phyloP scores from a whole-genome alignment of 2,113 vertebrate genomes.

The Dermatemys mawii region DNA sequence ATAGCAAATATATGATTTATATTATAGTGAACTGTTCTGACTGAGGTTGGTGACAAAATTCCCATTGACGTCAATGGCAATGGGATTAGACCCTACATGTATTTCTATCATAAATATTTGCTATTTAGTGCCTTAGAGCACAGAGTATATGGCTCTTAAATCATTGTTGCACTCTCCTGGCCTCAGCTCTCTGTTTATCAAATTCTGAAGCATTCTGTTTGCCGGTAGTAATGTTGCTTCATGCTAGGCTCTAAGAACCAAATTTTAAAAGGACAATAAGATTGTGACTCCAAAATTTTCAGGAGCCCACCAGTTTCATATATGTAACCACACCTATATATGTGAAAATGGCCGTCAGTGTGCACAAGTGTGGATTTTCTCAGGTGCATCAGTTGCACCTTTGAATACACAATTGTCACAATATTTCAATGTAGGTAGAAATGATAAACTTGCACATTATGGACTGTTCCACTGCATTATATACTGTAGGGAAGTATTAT shows the following conservation, averaged over 20 bases:
- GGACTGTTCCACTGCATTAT: not conserved
- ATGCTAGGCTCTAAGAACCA: not conserved
- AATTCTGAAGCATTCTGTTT: not conserved
- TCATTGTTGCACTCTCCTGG: conserved; percentile 7
- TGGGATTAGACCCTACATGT: not conserved
- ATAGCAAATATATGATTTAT: not conserved
- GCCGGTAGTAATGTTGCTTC: not conserved
- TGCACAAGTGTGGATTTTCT: not conserved
- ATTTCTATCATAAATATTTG: conserved; percentile 32
- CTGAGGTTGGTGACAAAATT: conserved; percentile 16
- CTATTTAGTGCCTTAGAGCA: not conserved
- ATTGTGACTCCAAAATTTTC: not conserved
- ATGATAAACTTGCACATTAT: not conserved
- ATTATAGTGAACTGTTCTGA: conserved; percentile 24
- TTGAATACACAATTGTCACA: not conserved
- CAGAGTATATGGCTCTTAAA: not conserved
- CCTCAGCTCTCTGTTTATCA: not conserved
- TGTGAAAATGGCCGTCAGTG: not conserved
- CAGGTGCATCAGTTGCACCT: not conserved
- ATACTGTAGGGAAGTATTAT: not conserved
- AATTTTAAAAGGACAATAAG: not conserved
- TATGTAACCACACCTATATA: not conserved
- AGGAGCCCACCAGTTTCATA: not conserved
- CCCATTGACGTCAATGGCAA: conserved; percentile 3
- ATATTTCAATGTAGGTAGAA: not conserved